phyloP scores from a whole-genome alignment of 2,888 invertebrate genomes.

The Hemicrepidius hirtus region DNA sequence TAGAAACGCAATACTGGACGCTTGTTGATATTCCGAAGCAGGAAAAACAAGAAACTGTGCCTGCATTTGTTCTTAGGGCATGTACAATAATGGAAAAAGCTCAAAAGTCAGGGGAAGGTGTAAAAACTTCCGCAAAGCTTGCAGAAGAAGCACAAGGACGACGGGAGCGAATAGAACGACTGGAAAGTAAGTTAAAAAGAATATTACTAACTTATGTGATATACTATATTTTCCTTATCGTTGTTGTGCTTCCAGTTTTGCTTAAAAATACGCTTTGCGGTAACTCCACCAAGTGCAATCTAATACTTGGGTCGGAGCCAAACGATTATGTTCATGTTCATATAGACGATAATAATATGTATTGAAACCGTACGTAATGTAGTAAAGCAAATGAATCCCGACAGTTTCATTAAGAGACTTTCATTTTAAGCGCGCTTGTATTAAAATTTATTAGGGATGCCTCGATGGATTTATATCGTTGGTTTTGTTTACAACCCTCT shows the following conservation, averaged over 20 bases:
- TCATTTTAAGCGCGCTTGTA: constrained; percentile 2
- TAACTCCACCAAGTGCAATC: constrained; percentile 9
- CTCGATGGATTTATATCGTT: constrained; percentile 17
- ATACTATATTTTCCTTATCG: constrained; percentile 28
- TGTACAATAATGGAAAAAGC: constrained; percentile 95
- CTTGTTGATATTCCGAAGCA: constrained; percentile 94
- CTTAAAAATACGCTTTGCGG: constrained; percentile 33
- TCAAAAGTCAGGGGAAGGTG: constrained; percentile 91
- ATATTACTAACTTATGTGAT: constrained; percentile 15
- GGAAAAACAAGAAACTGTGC: constrained; percentile 95
- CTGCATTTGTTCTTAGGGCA: constrained; percentile 91
- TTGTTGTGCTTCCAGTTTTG: constrained; percentile 32
- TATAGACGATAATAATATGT: constrained; percentile 34
- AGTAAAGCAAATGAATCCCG: constrained; percentile 22
- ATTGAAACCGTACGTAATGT: constrained; percentile 23
- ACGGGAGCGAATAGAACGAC: constrained; percentile 88
- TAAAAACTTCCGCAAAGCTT: constrained; percentile 88
- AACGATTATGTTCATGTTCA: constrained; percentile 33
- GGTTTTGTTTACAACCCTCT: constrained; percentile 28
- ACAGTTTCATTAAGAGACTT: constrained; percentile 32
- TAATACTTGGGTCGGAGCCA: constrained; percentile 36
- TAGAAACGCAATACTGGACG: constrained; percentile 96
- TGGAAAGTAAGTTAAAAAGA: constrained; percentile 80
- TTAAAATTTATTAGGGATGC: constrained; percentile 19
- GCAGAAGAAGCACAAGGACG: constrained; percentile 92